phyloP scores from a whole-genome alignment of 1,140 invertebrate genomes.

The Nymphalis io region DNA sequence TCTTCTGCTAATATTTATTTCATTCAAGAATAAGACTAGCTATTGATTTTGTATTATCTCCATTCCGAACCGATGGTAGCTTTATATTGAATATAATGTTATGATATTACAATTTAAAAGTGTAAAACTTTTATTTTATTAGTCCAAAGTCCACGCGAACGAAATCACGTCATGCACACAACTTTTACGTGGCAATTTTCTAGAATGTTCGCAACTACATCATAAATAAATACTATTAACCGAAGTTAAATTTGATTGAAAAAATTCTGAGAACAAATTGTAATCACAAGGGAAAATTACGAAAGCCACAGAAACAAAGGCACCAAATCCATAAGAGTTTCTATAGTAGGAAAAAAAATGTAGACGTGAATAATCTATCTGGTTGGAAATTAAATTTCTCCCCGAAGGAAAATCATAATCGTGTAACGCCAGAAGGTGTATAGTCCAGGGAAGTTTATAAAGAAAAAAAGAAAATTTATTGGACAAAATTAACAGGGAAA shows the following conservation, averaged over 20 bases:
- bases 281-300: constrained; percentile 12
- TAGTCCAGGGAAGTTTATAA: constrained; percentile 28
- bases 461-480: constrained; percentile 16
- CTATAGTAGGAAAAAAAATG: constrained; percentile 25
- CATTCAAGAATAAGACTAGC: too few relatives aligned
- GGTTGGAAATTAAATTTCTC: constrained; percentile 42
- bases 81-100: too few relatives aligned
- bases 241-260: not conserved
- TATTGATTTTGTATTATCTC: too few relatives aligned
- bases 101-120: too few relatives aligned
- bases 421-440: constrained; percentile 29
- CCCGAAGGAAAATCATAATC: constrained; percentile 40
- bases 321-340: constrained; percentile 16
- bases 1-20: too few relatives aligned
- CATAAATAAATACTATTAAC: too few relatives aligned
- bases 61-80: too few relatives aligned
- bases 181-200: too few relatives aligned
- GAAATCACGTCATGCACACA: too few relatives aligned
- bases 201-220: too few relatives aligned
- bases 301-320: constrained; percentile 15
- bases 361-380: constrained; percentile 37
- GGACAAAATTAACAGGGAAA: not conserved
- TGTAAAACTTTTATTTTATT: too few relatives aligned
- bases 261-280: not conserved
- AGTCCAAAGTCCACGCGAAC: too few relatives aligned